These are phyloP conservation scores for Tenthredo livida DNA, from an alignment of 2,888 invertebrate genomes.

Conservation along the genomic window DNA sequence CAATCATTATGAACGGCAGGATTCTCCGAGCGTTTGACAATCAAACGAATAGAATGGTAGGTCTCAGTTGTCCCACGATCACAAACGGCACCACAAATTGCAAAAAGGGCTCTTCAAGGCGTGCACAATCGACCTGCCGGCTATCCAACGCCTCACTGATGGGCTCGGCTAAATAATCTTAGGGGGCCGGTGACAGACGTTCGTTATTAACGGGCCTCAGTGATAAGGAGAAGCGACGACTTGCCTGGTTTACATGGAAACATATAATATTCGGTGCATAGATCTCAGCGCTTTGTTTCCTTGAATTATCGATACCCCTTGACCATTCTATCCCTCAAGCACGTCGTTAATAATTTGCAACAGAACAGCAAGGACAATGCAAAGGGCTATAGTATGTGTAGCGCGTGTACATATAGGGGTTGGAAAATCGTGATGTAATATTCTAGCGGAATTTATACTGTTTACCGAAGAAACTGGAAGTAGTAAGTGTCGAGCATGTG, in stretches of 20 bases:
- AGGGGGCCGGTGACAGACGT: conserved; percentile 32
- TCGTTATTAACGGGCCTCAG: conserved; percentile 26
- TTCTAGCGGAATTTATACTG: conserved; percentile 30
- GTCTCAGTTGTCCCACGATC: neutral
- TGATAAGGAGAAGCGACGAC: conserved; percentile 24
- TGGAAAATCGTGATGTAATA: conserved; percentile 7
- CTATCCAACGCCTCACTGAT: neutral
- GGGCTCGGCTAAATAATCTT: conserved; percentile 14
- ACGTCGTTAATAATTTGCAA: neutral
- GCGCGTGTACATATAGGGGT: neutral
- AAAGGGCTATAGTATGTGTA: neutral
- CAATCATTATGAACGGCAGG: neutral
- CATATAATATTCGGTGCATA: neutral
- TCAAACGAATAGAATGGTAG: neutral
- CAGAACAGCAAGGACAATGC: neutral
- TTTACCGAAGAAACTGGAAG: neutral
- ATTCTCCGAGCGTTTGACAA: neutral
- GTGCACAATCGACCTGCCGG: neutral
- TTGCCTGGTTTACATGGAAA: neutral
- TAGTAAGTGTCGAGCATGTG: neutral
- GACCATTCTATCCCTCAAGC: conserved; percentile 10
- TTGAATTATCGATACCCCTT: conserved; percentile 31
- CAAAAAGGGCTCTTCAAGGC: conserved; percentile 17
- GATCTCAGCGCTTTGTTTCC: conserved; percentile 13
- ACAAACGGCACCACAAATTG: conserved; percentile 20